phyloP scores from a whole-genome alignment of 2,797 vertebrate species.

The Microctenopoma steveboyesi region DNA sequence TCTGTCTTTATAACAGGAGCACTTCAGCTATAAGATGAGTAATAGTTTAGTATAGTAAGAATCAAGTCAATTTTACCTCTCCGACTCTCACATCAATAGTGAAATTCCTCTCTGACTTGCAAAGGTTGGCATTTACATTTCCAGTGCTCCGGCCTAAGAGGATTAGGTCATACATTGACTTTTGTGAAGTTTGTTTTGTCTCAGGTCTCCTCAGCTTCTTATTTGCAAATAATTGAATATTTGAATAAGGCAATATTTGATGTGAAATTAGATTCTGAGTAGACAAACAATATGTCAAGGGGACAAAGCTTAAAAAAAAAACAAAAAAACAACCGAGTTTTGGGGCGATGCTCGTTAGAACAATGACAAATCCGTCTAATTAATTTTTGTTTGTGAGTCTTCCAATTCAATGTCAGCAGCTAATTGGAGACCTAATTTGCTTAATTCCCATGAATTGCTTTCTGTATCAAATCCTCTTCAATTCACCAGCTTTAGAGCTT shows the following conservation, averaged over 20 bases:
- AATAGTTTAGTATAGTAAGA: conserved; percentile 42
- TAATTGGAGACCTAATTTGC: conserved; percentile 85
- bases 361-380: conserved; percentile 81
- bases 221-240: conserved; percentile 78
- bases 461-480: conserved; percentile 84
- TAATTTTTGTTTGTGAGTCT: conserved; percentile 81
- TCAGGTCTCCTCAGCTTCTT: conserved; percentile 64
- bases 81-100: conserved; percentile 70
- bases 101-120: conserved; percentile 77
- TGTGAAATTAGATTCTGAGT: conserved; percentile 67
- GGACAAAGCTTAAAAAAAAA: conserved; percentile 41
- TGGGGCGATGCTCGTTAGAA: conserved; percentile 64
- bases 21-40: conserved; percentile 2
- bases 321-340: conserved; percentile 27
- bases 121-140: conserved; percentile 81
- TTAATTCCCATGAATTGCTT: conserved; percentile 83
- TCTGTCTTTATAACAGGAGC: conserved; percentile 6
- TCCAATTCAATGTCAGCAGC: conserved; percentile 74
- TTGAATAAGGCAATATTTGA: conserved; percentile 75
- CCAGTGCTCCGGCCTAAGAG: conserved; percentile 65
- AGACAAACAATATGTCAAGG: conserved; percentile 64
- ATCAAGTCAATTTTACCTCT: conserved; percentile 59
- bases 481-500: conserved; percentile 84
- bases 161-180: conserved; percentile 81
- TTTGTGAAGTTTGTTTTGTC: conserved; percentile 79